phyloP scores from a whole-genome alignment of 2,888 invertebrate genomes.

The Blastobasis lacticolella region DNA sequence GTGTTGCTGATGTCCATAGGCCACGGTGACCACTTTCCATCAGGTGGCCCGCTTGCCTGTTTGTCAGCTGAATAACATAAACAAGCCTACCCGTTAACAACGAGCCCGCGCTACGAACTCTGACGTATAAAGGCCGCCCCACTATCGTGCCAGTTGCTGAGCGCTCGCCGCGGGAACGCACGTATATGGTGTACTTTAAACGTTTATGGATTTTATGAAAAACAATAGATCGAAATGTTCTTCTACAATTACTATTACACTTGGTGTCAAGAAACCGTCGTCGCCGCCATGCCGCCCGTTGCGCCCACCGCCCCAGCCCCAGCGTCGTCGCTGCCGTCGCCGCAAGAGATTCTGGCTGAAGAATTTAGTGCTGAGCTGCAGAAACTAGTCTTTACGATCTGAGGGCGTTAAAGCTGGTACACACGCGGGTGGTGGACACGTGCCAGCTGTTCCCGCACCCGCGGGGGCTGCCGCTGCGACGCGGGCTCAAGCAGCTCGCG shows the following conservation, averaged over 20 bases:
- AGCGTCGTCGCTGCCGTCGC: slow-evolving; percentile 60
- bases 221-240: no score
- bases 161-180: slow-evolving; percentile 69
- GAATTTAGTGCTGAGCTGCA: slow-evolving; percentile 74
- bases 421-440: slow-evolving; percentile 91
- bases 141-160: slow-evolving; percentile 66
- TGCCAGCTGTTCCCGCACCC: slow-evolving; percentile 90
- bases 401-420: slow-evolving; percentile 87
- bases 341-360: slow-evolving; percentile 71
- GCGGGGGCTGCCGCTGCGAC: slow-evolving; percentile 86
- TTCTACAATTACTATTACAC: slow-evolving; percentile 23
- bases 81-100: no score
- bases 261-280: slow-evolving; percentile 58
- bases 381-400: slow-evolving; percentile 87
- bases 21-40: no score
- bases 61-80: no score
- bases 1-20: no score
- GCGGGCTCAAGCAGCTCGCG: slow-evolving; percentile 86
- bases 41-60: no score
- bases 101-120: slow-evolving; percentile 59
- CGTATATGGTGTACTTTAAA: slow-evolving; percentile 33
- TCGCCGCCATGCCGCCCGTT: no score
- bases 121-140: slow-evolving; percentile 70
- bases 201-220: slow-evolving; percentile 51
- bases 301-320: slow-evolving; percentile 60